Evolutionary conservation across 1,140 invertebrate species (phyloP).

Genomic region (Octopus sinensis): DNA sequence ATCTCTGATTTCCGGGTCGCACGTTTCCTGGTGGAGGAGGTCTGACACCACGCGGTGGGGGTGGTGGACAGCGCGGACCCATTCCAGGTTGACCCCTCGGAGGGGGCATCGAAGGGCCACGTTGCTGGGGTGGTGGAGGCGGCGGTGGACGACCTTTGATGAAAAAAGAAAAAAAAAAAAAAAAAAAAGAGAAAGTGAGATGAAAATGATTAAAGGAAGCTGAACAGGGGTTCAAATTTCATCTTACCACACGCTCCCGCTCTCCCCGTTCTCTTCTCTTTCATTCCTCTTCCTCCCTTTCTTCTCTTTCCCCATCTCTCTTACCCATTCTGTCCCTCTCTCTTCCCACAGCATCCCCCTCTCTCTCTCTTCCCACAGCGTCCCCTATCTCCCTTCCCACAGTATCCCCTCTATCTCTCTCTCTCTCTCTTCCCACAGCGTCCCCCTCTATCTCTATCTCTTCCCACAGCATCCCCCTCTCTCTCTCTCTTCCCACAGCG

Average conservation of each 20-base stretch:
- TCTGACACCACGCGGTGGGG: conserved; percentile 28
- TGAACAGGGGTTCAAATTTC: background rate
- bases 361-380: too few relatives aligned
- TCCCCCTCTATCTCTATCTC: too few relatives aligned
- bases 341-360: too few relatives aligned
- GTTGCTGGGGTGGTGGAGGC: conserved; percentile 20
- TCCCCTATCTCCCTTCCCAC: too few relatives aligned
- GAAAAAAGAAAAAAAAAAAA: background rate
- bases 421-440: too few relatives aligned
- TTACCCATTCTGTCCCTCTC: too few relatives aligned
- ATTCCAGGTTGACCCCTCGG: conserved; percentile 22
- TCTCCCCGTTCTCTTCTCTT: too few relatives aligned
- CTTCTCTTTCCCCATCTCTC: too few relatives aligned
- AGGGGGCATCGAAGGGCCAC: conserved; percentile 17
- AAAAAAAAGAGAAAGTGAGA: background rate
- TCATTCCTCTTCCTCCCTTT: too few relatives aligned
- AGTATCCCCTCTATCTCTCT: too few relatives aligned
- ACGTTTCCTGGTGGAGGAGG: conserved; percentile 43
- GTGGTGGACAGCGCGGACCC: conserved; percentile 33
- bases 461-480: too few relatives aligned
- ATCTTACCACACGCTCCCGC: background rate
- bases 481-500: too few relatives aligned
- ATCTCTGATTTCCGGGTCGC: conserved; percentile 30
- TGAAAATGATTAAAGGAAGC: background rate
- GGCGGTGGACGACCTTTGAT: conserved; percentile 7